These are phyloP conservation scores for Cyprinodon brontotheroides DNA, from an alignment of 2,113 vertebrate genomes.

Conservation along the genomic window DNA sequence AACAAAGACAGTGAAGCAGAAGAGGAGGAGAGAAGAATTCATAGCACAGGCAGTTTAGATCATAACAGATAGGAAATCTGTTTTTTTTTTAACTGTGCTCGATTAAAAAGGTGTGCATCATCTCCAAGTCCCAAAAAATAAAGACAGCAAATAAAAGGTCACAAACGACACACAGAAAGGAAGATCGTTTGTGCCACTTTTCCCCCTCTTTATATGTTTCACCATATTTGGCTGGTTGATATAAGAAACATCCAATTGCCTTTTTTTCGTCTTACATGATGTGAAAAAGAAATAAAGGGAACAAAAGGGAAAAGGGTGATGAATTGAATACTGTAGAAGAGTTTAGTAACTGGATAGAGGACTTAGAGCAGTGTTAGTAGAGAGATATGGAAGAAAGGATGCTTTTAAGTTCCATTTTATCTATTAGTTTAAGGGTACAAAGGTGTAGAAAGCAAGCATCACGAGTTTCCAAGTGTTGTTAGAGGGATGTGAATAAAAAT, in stretches of 20 bases:
- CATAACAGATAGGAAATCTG: slow-evolving; percentile 62
- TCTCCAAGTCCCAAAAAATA: background rate
- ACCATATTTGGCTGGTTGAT: background rate
- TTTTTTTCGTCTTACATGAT: background rate
- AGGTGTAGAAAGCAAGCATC: background rate
- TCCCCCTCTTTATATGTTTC: background rate
- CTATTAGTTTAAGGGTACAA: background rate
- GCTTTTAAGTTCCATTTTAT: background rate
- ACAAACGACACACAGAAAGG: background rate
- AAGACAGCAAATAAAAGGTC: slow-evolving; percentile 42
- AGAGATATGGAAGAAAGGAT: background rate
- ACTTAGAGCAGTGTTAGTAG: background rate
- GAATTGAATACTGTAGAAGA: background rate
- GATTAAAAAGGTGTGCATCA: background rate
- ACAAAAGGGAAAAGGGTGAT: no score
- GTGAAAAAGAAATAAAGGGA: no score
- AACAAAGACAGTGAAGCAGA: slow-evolving; percentile 84
- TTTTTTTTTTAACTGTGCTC: slow-evolving; percentile 42
- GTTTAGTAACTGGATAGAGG: background rate
- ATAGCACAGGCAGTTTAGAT: slow-evolving; percentile 78
- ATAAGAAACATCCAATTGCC: background rate
- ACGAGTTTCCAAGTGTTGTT: background rate
- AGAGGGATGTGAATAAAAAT: background rate
- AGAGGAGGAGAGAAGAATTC: slow-evolving; percentile 78
- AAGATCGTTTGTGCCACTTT: background rate